phyloP scores from a whole-genome alignment of 64 coral and sea anemone species.

The Montipora efflorescens region DNA sequence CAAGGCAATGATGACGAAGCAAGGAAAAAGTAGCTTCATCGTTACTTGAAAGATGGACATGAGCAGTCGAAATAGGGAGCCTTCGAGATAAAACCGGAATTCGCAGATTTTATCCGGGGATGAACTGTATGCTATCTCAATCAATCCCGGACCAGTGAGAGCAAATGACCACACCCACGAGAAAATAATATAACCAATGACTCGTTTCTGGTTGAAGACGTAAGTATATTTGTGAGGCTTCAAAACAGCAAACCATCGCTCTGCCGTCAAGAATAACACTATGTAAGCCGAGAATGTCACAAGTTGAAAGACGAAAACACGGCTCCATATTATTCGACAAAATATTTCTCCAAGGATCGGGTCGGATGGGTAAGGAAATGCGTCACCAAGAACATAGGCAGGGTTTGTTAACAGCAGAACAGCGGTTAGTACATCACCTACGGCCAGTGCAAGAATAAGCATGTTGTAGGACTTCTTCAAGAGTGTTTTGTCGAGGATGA shows the following conservation, averaged over 20 bases:
- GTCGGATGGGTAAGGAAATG: constrained; percentile 50
- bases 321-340: constrained; percentile 55
- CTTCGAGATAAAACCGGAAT: background rate
- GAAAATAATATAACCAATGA: background rate
- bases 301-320: constrained; percentile 46
- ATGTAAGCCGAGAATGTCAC: constrained; percentile 46
- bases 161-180: constrained; percentile 4
- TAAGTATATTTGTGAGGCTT: constrained; percentile 44
- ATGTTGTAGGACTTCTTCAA: constrained; percentile 65
- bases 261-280: constrained; percentile 36
- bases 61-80: background rate
- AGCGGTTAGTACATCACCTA: constrained; percentile 43
- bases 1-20: background rate
- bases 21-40: background rate
- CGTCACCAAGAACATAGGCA: constrained; percentile 44
- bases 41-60: background rate
- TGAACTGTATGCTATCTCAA: constrained; percentile 21
- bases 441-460: constrained; percentile 30
- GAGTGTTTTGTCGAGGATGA: constrained; percentile 34
- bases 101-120: background rate
- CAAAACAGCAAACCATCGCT: constrained; percentile 68
- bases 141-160: background rate
- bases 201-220: constrained; percentile 38
- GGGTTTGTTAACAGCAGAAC: constrained; percentile 14
- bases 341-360: constrained; percentile 19